Conservation (phyloP, 2,888 invertebrate genomes). For the Margaritifera margaritifera region DNA sequence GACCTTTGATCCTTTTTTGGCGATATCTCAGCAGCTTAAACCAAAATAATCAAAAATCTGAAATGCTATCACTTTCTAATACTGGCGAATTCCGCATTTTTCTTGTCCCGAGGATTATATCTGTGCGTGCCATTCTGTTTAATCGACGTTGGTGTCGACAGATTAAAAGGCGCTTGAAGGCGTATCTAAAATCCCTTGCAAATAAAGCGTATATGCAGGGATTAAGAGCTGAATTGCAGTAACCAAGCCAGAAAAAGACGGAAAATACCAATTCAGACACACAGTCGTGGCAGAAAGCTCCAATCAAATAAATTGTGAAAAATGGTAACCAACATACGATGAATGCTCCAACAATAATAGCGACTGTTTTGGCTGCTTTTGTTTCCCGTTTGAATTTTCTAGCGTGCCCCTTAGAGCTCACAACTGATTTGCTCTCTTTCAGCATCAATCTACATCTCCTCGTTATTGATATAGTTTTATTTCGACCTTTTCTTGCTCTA, state of each 20-base stretch:
- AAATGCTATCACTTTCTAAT: constrained; percentile 37
- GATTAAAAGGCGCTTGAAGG: constrained; percentile 89
- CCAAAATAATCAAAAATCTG: constrained; percentile 29
- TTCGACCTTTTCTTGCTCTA: not conserved
- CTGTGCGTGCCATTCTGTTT: constrained; percentile 28
- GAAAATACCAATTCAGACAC: constrained; percentile 87
- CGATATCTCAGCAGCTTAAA: not conserved
- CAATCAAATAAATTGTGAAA: constrained; percentile 93
- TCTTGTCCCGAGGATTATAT: constrained; percentile 24
- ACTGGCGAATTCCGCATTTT: constrained; percentile 16
- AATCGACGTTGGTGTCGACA: constrained; percentile 34
- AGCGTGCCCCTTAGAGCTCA: constrained; percentile 90
- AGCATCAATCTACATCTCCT: constrained; percentile 25
- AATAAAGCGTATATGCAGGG: constrained; percentile 95
- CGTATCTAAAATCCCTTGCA: constrained; percentile 94
- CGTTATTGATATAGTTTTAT: constrained; percentile 3
- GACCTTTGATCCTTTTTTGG: not conserved
- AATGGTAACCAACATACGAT: constrained; percentile 98
- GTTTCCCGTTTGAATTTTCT: constrained; percentile 91
- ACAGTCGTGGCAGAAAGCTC: constrained; percentile 86
- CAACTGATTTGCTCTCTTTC: constrained; percentile 32
- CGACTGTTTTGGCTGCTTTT: constrained; percentile 96
- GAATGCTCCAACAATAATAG: constrained; percentile 97
- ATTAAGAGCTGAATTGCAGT: constrained; percentile 96
- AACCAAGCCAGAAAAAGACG: constrained; percentile 96